phyloP scores from a whole-genome alignment of 1,140 invertebrate species.

The Ladona fulva region DNA sequence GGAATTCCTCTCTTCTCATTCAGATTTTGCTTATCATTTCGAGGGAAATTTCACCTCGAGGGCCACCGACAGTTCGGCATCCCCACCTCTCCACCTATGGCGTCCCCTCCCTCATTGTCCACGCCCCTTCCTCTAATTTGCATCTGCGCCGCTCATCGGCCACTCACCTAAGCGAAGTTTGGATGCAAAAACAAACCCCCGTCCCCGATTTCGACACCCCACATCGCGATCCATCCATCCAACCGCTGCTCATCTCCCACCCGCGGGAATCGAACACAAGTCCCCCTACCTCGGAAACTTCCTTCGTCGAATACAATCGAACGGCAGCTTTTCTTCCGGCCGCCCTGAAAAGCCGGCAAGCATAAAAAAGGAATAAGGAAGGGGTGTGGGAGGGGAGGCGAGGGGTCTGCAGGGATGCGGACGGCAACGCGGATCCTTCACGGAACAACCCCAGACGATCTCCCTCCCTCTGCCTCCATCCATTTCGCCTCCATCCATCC shows the following conservation, averaged over 20 bases:
- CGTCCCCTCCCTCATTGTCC: no score
- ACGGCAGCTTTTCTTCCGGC: background rate
- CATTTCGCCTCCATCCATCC: background rate
- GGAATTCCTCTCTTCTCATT: no score
- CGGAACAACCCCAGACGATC: background rate
- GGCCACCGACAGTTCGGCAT: no score
- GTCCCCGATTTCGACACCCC: background rate
- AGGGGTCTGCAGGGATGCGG: background rate
- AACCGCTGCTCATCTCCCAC: background rate
- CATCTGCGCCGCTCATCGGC: no score
- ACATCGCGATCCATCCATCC: background rate
- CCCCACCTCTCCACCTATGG: no score
- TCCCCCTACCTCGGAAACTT: background rate
- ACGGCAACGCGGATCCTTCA: background rate
- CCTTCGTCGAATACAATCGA: background rate
- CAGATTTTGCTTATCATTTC: no score
- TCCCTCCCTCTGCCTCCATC: background rate
- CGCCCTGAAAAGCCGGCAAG: background rate
- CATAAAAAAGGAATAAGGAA: background rate
- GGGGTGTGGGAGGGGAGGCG: background rate
- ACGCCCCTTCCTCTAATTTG: no score
- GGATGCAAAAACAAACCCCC: background rate
- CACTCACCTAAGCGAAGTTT: background rate
- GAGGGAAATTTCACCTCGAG: no score
- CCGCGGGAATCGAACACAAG: background rate